phyloP scores from a whole-genome alignment of 2,797 vertebrate species.

The Helarctos malayanus region DNA sequence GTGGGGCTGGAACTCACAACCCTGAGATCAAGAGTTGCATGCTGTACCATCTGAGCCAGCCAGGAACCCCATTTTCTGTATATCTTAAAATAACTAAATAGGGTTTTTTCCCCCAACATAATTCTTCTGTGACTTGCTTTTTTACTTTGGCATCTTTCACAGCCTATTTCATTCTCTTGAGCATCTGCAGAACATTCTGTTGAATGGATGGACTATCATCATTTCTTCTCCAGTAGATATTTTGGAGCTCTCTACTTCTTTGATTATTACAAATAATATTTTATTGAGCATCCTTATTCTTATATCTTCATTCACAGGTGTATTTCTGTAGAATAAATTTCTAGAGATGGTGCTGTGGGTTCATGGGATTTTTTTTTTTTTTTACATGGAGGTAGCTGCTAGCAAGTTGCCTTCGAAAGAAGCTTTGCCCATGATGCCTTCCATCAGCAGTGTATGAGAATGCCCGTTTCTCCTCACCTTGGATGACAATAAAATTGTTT shows the following conservation, averaged over 20 bases:
- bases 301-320: not conserved
- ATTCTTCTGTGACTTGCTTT: constrained; percentile 37
- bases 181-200: not conserved
- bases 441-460: not conserved
- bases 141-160: not conserved
- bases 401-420: not conserved
- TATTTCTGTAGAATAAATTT: not conserved
- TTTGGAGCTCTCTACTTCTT: constrained; percentile 10
- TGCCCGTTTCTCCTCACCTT: not conserved
- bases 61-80: not conserved
- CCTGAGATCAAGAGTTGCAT: not conserved
- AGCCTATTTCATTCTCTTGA: not conserved
- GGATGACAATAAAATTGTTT: not conserved
- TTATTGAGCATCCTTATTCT: not conserved
- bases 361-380: not conserved
- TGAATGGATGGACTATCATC: not conserved
- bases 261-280: constrained; percentile 26
- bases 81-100: not conserved
- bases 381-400: not conserved
- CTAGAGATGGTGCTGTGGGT: not conserved
- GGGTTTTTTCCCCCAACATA: not conserved
- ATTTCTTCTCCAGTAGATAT: not conserved
- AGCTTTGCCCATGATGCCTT: not conserved
- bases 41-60: not conserved
- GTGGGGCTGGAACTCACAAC: not conserved